Evolutionary conservation across 2,888 invertebrate genomes (phyloP), one percentile per base, ranked within the genome.

Genomic region (Meiosimyza platycephala): DNA sequence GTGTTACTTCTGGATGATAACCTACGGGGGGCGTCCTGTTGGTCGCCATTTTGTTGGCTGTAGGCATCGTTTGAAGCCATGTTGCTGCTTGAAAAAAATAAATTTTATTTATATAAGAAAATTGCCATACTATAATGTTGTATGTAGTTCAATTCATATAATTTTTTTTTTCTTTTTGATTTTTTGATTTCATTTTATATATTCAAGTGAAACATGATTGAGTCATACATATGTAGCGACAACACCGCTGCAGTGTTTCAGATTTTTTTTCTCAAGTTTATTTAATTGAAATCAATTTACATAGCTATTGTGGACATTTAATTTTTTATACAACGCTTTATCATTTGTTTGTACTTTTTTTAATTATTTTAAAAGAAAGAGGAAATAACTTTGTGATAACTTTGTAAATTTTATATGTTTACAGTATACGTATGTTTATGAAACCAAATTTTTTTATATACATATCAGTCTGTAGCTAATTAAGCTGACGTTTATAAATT

Each of bases 41-140:
- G 78, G 66, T 79, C 78, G 54, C 75, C 83, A 76, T 77, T 82
- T 54, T 78, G 79, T 74, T 82, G 80, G 9, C 9, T 40, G 78
- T 80, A 84, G 65, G 80, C 83, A 77, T 82, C 83, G 78, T 84
- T 84, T 76, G 79, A 80, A 75, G 84, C 81, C 84, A 84, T 84
- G 70, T 84, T 84, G 51, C 13, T 48, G 48, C 2, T 40, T 40
- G 40, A 40, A 40, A 40, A 9, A 40, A 40, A 40, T 1, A 9
- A 40, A 48, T 63, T 13, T 40, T 51, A 1, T 72, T 60, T 59
- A 40, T 66, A 47, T 66, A 52, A 66, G 33, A 66, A 28, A 72
- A 65, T 62, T 28, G 15, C 28, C 48, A 4, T 40, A 28, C 28
- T 28, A 28, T 28, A 28, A 28, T 28, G 4, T 22, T 22, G 22